phyloP scores from a whole-genome alignment of 1,140 invertebrate species.

The Drosophila auraria region DNA sequence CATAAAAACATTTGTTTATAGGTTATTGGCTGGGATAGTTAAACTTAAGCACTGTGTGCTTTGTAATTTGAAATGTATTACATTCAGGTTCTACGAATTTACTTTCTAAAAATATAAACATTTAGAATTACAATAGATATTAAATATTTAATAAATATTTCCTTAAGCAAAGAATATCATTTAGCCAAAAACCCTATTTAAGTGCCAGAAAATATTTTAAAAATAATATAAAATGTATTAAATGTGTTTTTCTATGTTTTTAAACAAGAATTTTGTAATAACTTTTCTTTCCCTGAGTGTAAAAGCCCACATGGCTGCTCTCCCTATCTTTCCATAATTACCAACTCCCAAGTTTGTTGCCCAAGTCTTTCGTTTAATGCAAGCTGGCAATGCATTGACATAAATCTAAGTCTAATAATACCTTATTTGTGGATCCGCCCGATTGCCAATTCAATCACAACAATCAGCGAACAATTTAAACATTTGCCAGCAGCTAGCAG shows the following conservation, averaged over 20 bases:
- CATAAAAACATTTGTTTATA: slow-evolving; percentile 6
- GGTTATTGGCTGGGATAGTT: slow-evolving; percentile 4
- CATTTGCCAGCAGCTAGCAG: slow-evolving; percentile 10
- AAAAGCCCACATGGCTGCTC: not conserved
- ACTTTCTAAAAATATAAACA: not conserved
- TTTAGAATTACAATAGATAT: not conserved
- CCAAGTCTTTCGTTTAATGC: slow-evolving; percentile 65
- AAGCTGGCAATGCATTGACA: slow-evolving; percentile 41
- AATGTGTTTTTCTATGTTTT: not conserved
- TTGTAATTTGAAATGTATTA: slow-evolving; percentile 1
- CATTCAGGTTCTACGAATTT: not conserved
- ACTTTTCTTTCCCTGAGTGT: not conserved
- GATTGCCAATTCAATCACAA: slow-evolving; percentile 33
- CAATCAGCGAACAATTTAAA: slow-evolving; percentile 31
- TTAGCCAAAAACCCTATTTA: not conserved
- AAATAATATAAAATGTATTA: too few relatives aligned
- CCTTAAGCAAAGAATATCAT: too few relatives aligned
- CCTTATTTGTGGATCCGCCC: slow-evolving; percentile 24
- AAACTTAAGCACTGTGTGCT: slow-evolving; percentile 4
- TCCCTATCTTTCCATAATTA: not conserved
- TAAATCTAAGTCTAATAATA: slow-evolving; percentile 57
- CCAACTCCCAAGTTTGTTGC: slow-evolving; percentile 62
- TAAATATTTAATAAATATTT: too few relatives aligned
- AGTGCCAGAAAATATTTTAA: not conserved
- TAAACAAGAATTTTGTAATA: too few relatives aligned